These are phyloP conservation scores for Alexandromys oeconomus DNA, from an alignment of 2,797 vertebrate species.

Conservation along the genomic window DNA sequence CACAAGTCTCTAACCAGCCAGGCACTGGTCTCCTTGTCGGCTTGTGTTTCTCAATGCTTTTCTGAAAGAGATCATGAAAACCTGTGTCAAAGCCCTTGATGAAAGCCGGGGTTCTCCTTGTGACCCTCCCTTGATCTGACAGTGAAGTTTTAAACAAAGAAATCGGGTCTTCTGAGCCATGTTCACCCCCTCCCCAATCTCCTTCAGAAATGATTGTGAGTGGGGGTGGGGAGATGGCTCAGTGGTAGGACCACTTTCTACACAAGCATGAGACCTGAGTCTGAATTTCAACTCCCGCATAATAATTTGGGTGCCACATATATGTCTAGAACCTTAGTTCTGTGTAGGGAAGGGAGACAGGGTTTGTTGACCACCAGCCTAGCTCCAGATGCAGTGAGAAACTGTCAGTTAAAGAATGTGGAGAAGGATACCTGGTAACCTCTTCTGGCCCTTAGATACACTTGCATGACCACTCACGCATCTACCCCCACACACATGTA, in stretches of 20 bases:
- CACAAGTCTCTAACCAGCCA: conserved; percentile 35
- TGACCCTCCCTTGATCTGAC: background rate
- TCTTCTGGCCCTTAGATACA: background rate
- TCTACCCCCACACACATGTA: too few relatives aligned
- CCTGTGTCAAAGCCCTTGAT: conserved; percentile 28
- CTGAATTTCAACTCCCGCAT: background rate
- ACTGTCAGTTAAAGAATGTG: background rate
- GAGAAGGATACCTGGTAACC: background rate
- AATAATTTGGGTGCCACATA: background rate
- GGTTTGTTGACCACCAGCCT: background rate
- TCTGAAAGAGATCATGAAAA: conserved; percentile 39
- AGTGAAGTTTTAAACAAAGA: conserved; percentile 29
- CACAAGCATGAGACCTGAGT: background rate
- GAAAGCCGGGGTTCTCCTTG: background rate
- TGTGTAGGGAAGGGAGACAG: background rate
- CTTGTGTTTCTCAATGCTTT: conserved; percentile 7
- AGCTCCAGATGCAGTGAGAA: background rate
- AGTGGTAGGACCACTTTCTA: background rate
- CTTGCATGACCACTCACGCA: background rate
- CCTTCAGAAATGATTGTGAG: background rate
- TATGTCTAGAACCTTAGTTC: background rate
- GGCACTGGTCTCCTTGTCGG: conserved; percentile 26
- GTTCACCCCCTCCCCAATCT: background rate
- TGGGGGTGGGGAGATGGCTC: background rate
- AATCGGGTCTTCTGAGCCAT: background rate